These are phyloP conservation scores for Lepidocyrtoides sp. DNA, from an alignment of 2,888 invertebrate species.

Conservation along the genomic window DNA sequence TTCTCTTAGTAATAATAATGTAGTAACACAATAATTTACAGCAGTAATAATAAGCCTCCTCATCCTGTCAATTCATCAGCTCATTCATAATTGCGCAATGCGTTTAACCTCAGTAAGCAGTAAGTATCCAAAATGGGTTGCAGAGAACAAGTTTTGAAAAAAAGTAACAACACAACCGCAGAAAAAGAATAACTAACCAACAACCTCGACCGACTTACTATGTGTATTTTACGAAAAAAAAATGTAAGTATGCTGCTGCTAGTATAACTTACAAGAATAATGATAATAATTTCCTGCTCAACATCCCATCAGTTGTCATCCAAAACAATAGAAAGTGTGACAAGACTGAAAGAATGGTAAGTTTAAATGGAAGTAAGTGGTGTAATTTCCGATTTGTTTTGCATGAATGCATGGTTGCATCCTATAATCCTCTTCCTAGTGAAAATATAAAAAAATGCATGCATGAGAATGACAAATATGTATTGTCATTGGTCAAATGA, in stretches of 20 bases:
- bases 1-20: background rate
- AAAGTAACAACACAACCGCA: constrained; percentile 46
- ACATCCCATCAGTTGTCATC: background rate
- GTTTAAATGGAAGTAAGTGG: constrained; percentile 48
- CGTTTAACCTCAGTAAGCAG: background rate
- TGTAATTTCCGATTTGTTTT: constrained; percentile 40
- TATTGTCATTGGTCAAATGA: background rate
- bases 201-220: constrained; percentile 60
- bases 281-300: constrained; percentile 36
- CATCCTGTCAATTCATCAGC: constrained; percentile 15
- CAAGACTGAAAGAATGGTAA: constrained; percentile 30
- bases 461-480: background rate
- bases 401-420: background rate
- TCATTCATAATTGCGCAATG: background rate
- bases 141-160: background rate
- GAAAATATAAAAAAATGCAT: background rate
- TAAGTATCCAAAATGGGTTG: constrained; percentile 2
- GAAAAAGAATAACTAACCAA: constrained; percentile 44
- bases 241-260: constrained; percentile 24
- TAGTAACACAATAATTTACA: constrained; percentile 13
- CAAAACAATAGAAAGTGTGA: constrained; percentile 34
- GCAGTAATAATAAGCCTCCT: background rate
- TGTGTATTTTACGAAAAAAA: no score
- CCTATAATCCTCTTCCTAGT: background rate
- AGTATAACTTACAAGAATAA: no score